Percentiles rank a stretch among this genome's conserved stretches.
Evolutionary conservation across 2,797 vertebrate genomes (phyloP).

Genomic region (Tapirus indicus): DNA sequence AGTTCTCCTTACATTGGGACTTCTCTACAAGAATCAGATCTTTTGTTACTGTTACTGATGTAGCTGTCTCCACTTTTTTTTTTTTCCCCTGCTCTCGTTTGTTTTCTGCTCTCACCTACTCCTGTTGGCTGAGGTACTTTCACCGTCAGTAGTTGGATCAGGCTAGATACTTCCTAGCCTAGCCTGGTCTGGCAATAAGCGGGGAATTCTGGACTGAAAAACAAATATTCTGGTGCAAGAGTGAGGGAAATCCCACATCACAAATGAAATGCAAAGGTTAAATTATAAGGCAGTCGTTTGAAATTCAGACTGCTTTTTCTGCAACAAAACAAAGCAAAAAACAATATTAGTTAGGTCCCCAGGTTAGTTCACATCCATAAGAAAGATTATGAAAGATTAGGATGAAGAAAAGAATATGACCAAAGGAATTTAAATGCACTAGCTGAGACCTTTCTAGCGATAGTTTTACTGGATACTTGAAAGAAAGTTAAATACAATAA

Average conservation of each 20-base stretch:
- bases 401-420: background rate
- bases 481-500: background rate
- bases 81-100: background rate
- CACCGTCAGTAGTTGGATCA: background rate
- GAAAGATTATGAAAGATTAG: background rate
- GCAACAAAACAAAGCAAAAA: background rate
- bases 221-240: background rate
- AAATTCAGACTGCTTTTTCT: background rate
- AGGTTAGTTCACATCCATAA: background rate
- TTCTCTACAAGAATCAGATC: background rate
- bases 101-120: background rate
- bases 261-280: background rate
- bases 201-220: background rate
- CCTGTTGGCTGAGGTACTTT: background rate
- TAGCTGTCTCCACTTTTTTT: too few species aligned
- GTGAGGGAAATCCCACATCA: background rate
- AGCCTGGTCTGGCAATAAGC: background rate
- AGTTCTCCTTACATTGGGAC: background rate
- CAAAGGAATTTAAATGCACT: background rate
- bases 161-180: too few species aligned
- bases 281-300: background rate
- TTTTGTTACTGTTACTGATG: background rate
- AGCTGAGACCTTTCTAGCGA: background rate
- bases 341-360: background rate
- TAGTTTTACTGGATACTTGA: background rate